phyloP scores from a whole-genome alignment of 2,797 vertebrate genomes.

The Semotilus atromaculatus region DNA sequence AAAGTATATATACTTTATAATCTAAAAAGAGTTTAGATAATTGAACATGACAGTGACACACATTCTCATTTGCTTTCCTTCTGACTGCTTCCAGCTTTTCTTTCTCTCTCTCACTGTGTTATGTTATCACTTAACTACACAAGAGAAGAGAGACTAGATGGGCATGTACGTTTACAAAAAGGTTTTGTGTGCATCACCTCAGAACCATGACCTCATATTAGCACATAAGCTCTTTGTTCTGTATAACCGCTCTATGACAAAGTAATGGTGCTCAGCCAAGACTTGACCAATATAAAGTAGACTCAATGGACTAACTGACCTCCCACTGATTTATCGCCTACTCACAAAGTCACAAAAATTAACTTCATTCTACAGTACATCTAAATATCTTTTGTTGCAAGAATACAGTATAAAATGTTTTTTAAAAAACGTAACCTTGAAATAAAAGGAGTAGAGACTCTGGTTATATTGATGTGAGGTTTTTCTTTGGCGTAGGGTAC shows the following conservation, averaged over 20 bases:
- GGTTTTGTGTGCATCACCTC: conserved; percentile 10
- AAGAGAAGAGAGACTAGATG: too few species aligned
- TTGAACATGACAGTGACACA: conserved; percentile 57
- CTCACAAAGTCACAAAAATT: neutral
- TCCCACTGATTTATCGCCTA: too few species aligned
- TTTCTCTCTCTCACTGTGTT: conserved; percentile 13
- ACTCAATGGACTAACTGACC: too few species aligned
- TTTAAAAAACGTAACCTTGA: neutral
- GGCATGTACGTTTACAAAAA: too few species aligned
- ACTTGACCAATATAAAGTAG: neutral
- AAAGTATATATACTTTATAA: too few species aligned
- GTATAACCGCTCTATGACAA: neutral
- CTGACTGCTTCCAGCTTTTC: neutral
- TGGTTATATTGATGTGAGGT: neutral
- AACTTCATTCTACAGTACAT: neutral
- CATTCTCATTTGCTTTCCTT: conserved; percentile 48
- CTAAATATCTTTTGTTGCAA: neutral
- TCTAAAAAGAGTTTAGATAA: conserved; percentile 55
- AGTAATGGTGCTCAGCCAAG: neutral
- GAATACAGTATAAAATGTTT: neutral
- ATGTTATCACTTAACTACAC: neutral
- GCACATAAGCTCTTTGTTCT: conserved; percentile 3
- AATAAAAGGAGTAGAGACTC: neutral
- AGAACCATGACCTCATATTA: conserved; percentile 28
- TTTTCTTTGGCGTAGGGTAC: neutral